These are phyloP conservation scores for Diogma glabrata DNA, from an alignment of 2,888 invertebrate species.

Conservation along the genomic window DNA sequence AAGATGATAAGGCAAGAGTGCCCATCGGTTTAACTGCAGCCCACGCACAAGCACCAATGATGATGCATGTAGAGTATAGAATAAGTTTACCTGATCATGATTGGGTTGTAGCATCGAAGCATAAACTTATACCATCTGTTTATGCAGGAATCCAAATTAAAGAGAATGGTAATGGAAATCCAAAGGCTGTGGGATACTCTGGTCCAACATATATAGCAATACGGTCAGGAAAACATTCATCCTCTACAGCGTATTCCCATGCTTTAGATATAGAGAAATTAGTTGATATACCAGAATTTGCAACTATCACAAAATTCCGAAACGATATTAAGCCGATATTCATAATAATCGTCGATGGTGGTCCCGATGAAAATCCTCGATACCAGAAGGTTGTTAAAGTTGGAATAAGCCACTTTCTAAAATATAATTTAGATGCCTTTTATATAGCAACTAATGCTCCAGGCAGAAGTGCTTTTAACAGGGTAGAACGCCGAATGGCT, in stretches of 20 bases:
- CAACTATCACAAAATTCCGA: background rate
- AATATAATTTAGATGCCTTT: constrained; percentile 22
- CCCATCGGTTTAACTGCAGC: constrained; percentile 30
- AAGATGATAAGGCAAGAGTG: constrained; percentile 29
- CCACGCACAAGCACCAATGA: constrained; percentile 25
- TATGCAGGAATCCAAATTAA: constrained; percentile 16
- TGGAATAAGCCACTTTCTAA: constrained; percentile 21
- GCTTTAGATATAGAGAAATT: constrained; percentile 3
- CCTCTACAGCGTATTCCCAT: background rate
- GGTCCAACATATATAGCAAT: constrained; percentile 20
- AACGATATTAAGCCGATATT: constrained; percentile 2
- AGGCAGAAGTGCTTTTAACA: constrained; percentile 28
- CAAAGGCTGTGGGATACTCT: too few relatives aligned
- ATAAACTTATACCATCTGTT: constrained; percentile 18
- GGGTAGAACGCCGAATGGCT: constrained; percentile 29
- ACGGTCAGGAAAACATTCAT: constrained; percentile 19
- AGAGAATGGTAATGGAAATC: background rate
- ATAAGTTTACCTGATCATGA: too few relatives aligned
- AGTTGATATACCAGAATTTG: background rate
- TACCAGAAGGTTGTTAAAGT: constrained; percentile 19
- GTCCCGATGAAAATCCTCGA: constrained; percentile 1
- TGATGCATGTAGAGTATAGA: constrained; percentile 20
- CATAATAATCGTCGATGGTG: background rate
- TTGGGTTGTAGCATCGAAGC: too few relatives aligned
- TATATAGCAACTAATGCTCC: constrained; percentile 26